These are phyloP conservation scores for Aphidoletes aphidimyza DNA, from an alignment of 2,888 invertebrate species.

Conservation along the genomic window DNA sequence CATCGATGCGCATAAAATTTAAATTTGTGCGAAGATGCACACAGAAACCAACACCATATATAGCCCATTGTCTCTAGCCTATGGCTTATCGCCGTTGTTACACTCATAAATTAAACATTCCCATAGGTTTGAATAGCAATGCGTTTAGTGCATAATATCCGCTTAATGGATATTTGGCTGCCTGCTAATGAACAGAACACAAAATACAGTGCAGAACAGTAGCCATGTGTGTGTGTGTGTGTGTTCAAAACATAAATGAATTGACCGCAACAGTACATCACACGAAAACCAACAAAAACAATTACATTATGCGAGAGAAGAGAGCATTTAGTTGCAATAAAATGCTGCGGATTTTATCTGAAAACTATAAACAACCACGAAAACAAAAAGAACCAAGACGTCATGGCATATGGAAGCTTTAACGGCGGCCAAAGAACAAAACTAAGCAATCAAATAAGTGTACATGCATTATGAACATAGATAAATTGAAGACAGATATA, in stretches of 20 bases:
- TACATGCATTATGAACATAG: not conserved
- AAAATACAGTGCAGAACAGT: not conserved
- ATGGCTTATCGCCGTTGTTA: not conserved
- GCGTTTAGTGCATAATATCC: not conserved
- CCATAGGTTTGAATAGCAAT: not conserved
- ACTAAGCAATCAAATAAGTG: not conserved
- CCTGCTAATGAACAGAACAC: not conserved
- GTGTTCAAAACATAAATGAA: not conserved
- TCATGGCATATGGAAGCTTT: not conserved
- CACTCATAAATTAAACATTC: conserved; percentile 20
- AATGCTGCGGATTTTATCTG: conserved; percentile 9
- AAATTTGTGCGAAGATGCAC: too few relatives aligned
- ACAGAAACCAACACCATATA: too few relatives aligned
- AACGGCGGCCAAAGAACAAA: not conserved
- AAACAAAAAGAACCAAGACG: not conserved
- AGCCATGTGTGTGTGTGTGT: too few relatives aligned
- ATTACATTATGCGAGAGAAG: too few relatives aligned
- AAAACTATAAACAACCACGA: conserved; percentile 9
- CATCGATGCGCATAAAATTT: conserved; percentile 20
- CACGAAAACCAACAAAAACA: not conserved
- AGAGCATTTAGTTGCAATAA: not conserved
- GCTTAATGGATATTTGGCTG: not conserved
- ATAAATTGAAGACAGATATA: conserved; percentile 11
- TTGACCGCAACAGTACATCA: not conserved
- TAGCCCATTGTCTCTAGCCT: too few relatives aligned